Percentiles rank a stretch among this genome's conserved stretches.
These are phyloP conservation scores for Syrmaticus mikado DNA, from an alignment of 2,113 vertebrate species.

Conservation along the genomic window DNA sequence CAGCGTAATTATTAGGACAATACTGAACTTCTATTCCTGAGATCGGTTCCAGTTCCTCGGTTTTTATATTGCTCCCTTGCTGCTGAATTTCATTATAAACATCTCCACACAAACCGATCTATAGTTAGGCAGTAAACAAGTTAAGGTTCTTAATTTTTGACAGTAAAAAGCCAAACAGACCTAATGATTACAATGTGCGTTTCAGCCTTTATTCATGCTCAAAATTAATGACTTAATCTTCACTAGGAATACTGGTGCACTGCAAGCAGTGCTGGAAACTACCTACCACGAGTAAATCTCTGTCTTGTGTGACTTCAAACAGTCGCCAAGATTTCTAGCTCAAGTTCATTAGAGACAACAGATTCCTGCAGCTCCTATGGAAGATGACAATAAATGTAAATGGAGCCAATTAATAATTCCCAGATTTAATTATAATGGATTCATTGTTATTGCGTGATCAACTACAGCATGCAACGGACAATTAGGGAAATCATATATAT, in stretches of 20 bases:
- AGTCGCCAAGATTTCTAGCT: neutral
- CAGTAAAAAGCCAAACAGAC: slow-evolving; percentile 53
- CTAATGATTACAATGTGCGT: neutral
- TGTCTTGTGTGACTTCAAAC: neutral
- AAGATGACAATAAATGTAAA: slow-evolving; percentile 20
- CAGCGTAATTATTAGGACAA: slow-evolving; percentile 67
- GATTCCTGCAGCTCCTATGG: slow-evolving; percentile 32
- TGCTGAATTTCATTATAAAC: slow-evolving; percentile 66
- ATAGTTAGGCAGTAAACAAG: slow-evolving; percentile 62
- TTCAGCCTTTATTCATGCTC: neutral
- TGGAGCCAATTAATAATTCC: slow-evolving; percentile 63
- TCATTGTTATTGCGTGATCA: slow-evolving; percentile 57
- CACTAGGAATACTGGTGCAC: neutral
- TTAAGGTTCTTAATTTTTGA: slow-evolving; percentile 31
- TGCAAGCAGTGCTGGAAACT: neutral
- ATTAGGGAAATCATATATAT: slow-evolving; percentile 28
- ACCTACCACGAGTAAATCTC: slow-evolving; percentile 3
- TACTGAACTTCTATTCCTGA: slow-evolving; percentile 58
- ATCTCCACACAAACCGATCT: slow-evolving; percentile 54
- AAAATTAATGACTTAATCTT: neutral
- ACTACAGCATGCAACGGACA: slow-evolving; percentile 32
- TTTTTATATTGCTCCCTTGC: slow-evolving; percentile 71
- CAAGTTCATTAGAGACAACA: neutral
- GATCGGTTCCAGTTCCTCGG: slow-evolving; percentile 64
- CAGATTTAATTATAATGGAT: slow-evolving; percentile 61